Evolutionary conservation across 2,113 vertebrate species (phyloP), one percentile per base, ranked within the genome.

Genomic region (Myrmophylax atrothorax): DNA sequence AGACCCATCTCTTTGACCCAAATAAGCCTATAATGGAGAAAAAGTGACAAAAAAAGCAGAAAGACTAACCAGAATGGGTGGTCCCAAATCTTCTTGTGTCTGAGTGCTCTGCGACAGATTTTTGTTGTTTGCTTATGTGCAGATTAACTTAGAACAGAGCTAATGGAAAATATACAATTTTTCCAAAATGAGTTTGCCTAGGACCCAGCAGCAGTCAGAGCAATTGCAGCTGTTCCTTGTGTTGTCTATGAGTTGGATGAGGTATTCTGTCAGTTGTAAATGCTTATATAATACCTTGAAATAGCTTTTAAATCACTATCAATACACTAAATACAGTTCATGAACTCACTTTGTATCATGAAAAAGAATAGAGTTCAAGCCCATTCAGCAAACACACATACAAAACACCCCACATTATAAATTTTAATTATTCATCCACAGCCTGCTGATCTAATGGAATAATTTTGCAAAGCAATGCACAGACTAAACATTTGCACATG

Each of bases 341-440:
- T 46, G 44, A 79, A 79, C 70, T 85, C 2, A 5, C 46, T 91
- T 84, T 91, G 25, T 84, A 53, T 74, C 52, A 72, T 47, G 58
- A 70, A 35, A 91, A 83, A 90, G 58, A 91, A 73, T 6, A 88
- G 38, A 90, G 60, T 40, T 74, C 56, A 70, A 77, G 7, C 22
- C 4, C 35, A 68, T 80, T 88, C 82, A 69, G 38, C 68, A 68
- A 74, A 87, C 22, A 75, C 33, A 93, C 42, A 72, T 14, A 80
- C n/a, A 88, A 44, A 87, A 62, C 37, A 67, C 50, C 63, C 55
- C 63, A 42, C 47, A 59, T 87, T 42, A 53, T 14, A 76, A 35
- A 19, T 62, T 52, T 93, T 62, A 89, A 93, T 94, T 85, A 87
- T 87, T 91, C 46, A 85, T 77, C 25, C 42, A 53, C 56, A 75